Conservation (phyloP, 1,140 invertebrate species). For the Temnothorax curvispinosus region DNA sequence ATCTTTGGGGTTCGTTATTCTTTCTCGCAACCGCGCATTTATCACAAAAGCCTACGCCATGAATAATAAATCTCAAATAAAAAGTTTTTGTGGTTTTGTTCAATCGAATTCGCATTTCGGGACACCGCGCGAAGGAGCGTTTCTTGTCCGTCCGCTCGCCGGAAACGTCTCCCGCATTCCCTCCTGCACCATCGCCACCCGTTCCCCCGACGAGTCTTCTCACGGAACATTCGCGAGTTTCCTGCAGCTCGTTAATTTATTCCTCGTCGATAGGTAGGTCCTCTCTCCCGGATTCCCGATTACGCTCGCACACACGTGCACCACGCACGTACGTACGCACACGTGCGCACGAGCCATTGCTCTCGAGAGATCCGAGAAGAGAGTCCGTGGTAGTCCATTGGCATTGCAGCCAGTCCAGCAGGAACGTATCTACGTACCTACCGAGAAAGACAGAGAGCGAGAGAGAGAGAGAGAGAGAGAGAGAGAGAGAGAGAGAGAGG, state of each 20-base stretch:
- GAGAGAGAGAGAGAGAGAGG: too few relatives aligned
- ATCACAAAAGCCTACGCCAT: constrained; percentile 1
- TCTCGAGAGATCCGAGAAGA: constrained; percentile 50
- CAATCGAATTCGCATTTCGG: constrained; percentile 52
- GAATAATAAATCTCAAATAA: constrained; percentile 49
- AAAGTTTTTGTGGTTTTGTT: constrained; percentile 34
- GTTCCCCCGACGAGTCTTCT: constrained; percentile 22
- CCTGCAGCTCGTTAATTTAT: constrained; percentile 64
- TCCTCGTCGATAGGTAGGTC: constrained; percentile 58
- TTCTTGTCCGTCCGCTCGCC: constrained; percentile 11
- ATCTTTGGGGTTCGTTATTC: constrained; percentile 4
- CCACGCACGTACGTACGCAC: background rate
- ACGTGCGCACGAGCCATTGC: constrained; percentile 22
- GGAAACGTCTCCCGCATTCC: constrained; percentile 23
- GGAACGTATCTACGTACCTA: constrained; percentile 46
- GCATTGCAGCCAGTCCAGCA: constrained; percentile 58
- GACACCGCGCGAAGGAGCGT: constrained; percentile 27
- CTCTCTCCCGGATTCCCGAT: constrained; percentile 53
- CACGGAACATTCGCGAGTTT: constrained; percentile 48
- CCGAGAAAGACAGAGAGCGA: constrained; percentile 23
- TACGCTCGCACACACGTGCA: background rate
- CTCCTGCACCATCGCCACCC: background rate
- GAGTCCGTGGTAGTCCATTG: constrained; percentile 66
- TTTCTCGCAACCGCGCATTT: constrained; percentile 33
- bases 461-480: constrained; percentile 24